Base-by-base conservation (phyloP, 2,797 vertebrate genomes). In the Leucoraja ocellata region DNA sequence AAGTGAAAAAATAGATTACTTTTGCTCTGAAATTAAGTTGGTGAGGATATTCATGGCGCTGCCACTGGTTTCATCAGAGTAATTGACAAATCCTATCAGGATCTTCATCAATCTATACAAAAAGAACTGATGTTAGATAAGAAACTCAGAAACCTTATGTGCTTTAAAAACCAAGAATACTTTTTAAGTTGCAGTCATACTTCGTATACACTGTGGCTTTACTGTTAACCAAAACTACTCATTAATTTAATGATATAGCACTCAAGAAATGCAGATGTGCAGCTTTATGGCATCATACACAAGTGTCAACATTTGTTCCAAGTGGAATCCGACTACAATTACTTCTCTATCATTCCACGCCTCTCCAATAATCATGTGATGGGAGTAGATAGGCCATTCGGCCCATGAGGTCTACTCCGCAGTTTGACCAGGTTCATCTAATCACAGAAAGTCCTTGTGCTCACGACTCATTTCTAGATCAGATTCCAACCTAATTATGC, bases 71-170 rank as follows among this genome's bases (percentile, higher is more conserved):
- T 93, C 94, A 91, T 95, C 95, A 80, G 94, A 94, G 94, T 93
- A 94, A 88, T 93, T 95, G 93, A 97, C 81, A 93, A 96, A 97
- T 0, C 1, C 94, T 95, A 98, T 94, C 95, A 99, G 94, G 93
- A 95, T 95, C 95, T 95, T 96, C 93, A 96, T 94, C 95, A 98
- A 97, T 94, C 98, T 99, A 96, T 93, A 94, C 74, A 95, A 93
- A 58, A 79, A 0, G 1, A 93, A 74, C 23, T 54, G 9, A 93
- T 9, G 39, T 36, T 21, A 11, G 14, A 79, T 6, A 36, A 88
- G 36, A 28, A 68, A 88, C n/a, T 36, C n/a, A 36, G 61, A 88
- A 88, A 68, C 63, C 61, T 8, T 68, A 68, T 18, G n/a, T 2
- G 7, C 7, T 68, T 88, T 36, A 88, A 65, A 36, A 68, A 8